phyloP scores from a whole-genome alignment of 2,113 vertebrate species.

The Cyanocitta stelleri region DNA sequence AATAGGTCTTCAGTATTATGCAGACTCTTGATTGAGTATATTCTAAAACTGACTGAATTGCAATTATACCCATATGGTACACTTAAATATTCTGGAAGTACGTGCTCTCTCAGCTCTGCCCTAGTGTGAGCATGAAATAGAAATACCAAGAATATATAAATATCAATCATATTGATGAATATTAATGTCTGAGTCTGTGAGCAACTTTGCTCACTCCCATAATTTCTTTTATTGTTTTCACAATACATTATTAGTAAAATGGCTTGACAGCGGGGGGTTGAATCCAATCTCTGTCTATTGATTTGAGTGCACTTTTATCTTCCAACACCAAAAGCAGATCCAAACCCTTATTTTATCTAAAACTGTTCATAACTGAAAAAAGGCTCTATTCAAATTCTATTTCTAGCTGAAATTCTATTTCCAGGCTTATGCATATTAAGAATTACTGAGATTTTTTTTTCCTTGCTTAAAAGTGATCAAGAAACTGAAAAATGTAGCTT shows the following conservation, averaged over 20 bases:
- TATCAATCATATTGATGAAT: conserved; percentile 36
- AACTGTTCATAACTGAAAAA: neutral
- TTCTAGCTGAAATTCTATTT: conserved; percentile 17
- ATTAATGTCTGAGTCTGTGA: conserved; percentile 12
- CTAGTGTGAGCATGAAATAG: neutral
- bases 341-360: neutral
- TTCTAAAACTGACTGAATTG: neutral
- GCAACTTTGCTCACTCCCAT: neutral
- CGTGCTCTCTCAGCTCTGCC: neutral
- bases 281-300: conserved; percentile 4
- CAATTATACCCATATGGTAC: neutral
- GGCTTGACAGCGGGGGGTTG: neutral
- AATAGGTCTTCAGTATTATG: neutral
- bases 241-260: neutral
- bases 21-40: neutral
- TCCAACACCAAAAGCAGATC: neutral
- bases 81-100: neutral
- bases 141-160: conserved; percentile 49
- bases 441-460: neutral
- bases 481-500: neutral
- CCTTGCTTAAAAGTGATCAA: neutral
- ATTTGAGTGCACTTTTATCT: conserved; percentile 30
- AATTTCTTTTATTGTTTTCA: neutral
- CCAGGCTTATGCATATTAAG: neutral
- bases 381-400: neutral